Base-by-base conservation (phyloP, 2,113 vertebrate species). In the Sarotherodon lohbergeri region DNA sequence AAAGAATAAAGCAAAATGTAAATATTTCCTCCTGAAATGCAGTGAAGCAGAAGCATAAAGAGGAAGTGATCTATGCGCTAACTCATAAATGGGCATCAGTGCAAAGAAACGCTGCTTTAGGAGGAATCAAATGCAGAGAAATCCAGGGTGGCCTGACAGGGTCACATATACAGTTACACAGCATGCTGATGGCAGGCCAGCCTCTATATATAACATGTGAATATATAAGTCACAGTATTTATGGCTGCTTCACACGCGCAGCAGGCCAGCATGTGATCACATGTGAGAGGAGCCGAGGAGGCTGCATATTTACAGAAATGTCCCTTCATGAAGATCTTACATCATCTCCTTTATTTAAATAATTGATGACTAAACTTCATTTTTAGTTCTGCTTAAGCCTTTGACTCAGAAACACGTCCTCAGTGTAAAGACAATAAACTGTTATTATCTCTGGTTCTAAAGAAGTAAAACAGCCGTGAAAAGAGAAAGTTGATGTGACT, bases 131-230 rank as follows among this genome's bases (percentile, higher is more conserved):
- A 0, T 3, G 22, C 39, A 41, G 36, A 24, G 63, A 68, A 4
- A 0, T 68, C 19, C 12, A 5, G 19, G 34, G 61, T n/a, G 6
- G 63, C 6, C 17, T 22, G 19, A 24, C 19, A 13, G 63, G 66
- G 3, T 5, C 43, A 81, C 10, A 27, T 19, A 27, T 87, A 73
- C 24, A 87, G 61, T 92, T 85, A 82, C 86, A 22, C 81, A 50
- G 84, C 59, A 54, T 36, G 43, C 52, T 84, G 83, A 39, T 56
- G 86, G 86, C 86, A 80, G 87, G 68, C 61, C 9, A 1, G 2
- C 6, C 57, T 56, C 82, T 90, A 87, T 89, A 90, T 85, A 83
- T 87, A 92, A 61, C 71, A 76, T 29, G 24, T 76, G 16, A 5
- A n/a, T 22, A 59, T 88, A 82, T 87, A 43, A 7, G 84, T 76